Conservation (phyloP, 2,797 vertebrate genomes). For the Hipposideros larvatus region DNA sequence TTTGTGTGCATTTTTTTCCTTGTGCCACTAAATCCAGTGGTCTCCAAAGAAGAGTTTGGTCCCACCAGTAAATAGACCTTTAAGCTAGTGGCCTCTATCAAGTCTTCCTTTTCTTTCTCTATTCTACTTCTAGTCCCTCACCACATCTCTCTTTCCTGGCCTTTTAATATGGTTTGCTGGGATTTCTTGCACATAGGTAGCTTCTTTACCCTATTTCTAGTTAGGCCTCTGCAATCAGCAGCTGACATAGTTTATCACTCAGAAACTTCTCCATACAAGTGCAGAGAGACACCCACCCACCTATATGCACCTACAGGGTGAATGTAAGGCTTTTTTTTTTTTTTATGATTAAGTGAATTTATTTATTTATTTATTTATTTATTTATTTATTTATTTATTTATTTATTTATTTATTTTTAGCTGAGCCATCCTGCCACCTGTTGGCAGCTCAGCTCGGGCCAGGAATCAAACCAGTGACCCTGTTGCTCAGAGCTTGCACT, state of each 20-base stretch:
- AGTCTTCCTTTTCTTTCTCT: not conserved
- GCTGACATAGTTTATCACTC: not conserved
- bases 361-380: too few species aligned
- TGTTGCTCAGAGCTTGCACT: too few species aligned
- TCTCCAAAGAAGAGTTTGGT: slow-evolving; percentile 28
- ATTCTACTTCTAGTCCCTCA: not conserved
- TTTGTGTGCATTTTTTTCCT: not conserved
- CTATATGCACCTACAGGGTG: not conserved
- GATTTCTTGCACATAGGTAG: not conserved
- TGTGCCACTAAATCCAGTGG: slow-evolving; percentile 22
- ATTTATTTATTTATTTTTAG: too few species aligned
- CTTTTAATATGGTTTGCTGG: not conserved
- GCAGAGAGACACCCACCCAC: not conserved
- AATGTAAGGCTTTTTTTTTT: not conserved
- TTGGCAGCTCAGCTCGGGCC: too few species aligned
- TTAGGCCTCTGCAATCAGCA: not conserved
- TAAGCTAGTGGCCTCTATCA: not conserved
- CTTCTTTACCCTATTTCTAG: not conserved
- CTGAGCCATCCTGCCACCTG: too few species aligned
- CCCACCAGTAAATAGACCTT: not conserved
- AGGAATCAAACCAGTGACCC: too few species aligned
- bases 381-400: too few species aligned
- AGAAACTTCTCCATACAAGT: not conserved
- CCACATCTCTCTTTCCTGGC: not conserved
- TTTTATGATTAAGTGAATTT: too few species aligned